Conservation (phyloP, 2,113 vertebrate genomes). For the Pycnonotus jocosus region DNA sequence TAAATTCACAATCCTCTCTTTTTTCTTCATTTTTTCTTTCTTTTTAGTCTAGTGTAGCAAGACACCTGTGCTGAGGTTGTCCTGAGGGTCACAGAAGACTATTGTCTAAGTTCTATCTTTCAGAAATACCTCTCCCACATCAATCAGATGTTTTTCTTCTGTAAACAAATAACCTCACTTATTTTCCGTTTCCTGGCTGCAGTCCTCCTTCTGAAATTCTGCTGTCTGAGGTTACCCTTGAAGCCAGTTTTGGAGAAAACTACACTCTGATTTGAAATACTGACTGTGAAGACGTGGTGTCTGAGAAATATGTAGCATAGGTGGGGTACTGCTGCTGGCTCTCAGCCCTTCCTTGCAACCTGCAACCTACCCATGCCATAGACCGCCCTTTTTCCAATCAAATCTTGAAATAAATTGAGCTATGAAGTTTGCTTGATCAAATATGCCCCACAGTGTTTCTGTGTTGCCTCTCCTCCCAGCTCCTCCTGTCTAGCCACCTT, state of each 20-base stretch:
- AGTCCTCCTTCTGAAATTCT: background rate
- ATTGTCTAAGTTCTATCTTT: background rate
- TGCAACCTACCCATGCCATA: background rate
- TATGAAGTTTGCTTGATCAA: background rate
- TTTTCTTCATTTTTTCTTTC: background rate
- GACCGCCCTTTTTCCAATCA: background rate
- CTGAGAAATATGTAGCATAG: background rate
- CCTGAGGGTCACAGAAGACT: background rate
- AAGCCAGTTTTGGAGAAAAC: background rate
- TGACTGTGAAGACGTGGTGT: background rate
- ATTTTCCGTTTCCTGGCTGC: background rate
- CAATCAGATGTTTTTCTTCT: background rate
- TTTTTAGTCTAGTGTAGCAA: background rate
- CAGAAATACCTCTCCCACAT: background rate
- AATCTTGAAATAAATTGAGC: background rate
- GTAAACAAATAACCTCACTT: background rate
- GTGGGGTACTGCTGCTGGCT: background rate
- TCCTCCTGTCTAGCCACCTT: background rate
- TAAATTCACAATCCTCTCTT: background rate
- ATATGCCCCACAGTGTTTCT: background rate
- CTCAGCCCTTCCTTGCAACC: background rate
- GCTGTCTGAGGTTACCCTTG: background rate
- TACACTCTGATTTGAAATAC: background rate
- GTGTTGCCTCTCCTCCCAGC: background rate
- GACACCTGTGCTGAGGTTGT: background rate